Evolutionary conservation across 2,888 invertebrate species (phyloP), one percentile per base, ranked within the genome.

Genomic region (Disparrhopalites patrizii): DNA sequence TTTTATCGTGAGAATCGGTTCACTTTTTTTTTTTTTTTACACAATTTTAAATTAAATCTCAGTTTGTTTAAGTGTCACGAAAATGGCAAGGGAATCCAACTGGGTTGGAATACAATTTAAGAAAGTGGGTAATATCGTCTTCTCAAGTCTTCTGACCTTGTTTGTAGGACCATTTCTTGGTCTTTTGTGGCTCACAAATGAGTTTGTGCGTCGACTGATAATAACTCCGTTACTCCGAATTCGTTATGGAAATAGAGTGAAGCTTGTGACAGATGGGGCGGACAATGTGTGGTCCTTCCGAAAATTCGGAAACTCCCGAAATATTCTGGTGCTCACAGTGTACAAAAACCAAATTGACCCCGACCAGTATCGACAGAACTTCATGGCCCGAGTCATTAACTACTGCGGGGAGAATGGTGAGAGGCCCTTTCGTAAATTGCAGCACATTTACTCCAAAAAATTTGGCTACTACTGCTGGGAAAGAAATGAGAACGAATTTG

Each of bases 211-310:
- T 13, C 33, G 63, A 7, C 27, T 71, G 15, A 55, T 72, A 1
- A 61, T 66, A 20, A 30, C 28, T 13, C 54, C 54, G 2, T 25
- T 68, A n/a, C 58, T 72, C 3, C 36, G 52, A 27, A n/a, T 68
- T 3, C 23, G 62, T 23, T 43, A 43, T 47, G 40, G 55, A 30
- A 50, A 56, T 5, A 65, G 55, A 50, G 50, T 69, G 18, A 27
- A 33, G 33, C 55, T 73, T 10, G 60, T 68, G 15, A 23, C 60
- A 3, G 69, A 70, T 33, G 72, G 72, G 15, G 65, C 72, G 1
- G 73, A 73, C 47, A 67, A 66, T 31, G 64, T 71, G 33, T 73
- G 72, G 72, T 60, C 67, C 5, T 73, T 65, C 63, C 36, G 65
- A 25, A 73, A 71, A 36, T 40, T 54, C n/a, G 70, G 71, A 38